Percentiles rank a stretch among this genome's conserved stretches.
These are phyloP conservation scores for Menidia menidia DNA, from an alignment of 2,797 vertebrate genomes.

Conservation along the genomic window DNA sequence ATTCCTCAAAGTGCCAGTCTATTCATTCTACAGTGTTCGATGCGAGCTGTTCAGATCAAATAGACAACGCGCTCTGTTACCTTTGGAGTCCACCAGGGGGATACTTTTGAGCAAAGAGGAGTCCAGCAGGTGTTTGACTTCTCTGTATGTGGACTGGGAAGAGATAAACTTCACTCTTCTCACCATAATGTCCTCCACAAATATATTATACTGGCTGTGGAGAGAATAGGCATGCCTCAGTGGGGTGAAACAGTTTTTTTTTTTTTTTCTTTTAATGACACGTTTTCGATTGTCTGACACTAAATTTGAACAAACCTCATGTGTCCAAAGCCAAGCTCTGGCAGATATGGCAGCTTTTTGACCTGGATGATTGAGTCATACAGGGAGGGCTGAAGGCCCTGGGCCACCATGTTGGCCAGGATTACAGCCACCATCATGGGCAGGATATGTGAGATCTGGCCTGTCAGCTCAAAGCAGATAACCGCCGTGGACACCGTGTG, in stretches of 20 bases:
- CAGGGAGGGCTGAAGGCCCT: conserved; percentile 95
- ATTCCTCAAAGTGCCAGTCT: background rate
- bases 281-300: background rate
- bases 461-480: conserved; percentile 96
- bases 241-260: too few species aligned
- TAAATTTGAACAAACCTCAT: conserved; percentile 84
- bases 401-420: conserved; percentile 97
- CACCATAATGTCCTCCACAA: conserved; percentile 98
- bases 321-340: conserved; percentile 93
- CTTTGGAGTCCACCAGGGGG: conserved; percentile 92
- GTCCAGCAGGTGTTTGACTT: conserved; percentile 86
- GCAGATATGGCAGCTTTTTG: conserved; percentile 96
- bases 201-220: conserved; percentile 93
- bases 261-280: background rate
- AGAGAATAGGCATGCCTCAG: background rate
- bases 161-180: conserved; percentile 90
- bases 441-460: conserved; percentile 98
- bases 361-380: conserved; percentile 98
- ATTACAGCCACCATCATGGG: conserved; percentile 99
- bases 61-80: conserved; percentile 62
- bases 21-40: background rate
- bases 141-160: conserved; percentile 88
- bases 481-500: conserved; percentile 97
- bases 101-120: conserved; percentile 87
- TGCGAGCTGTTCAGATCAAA: accelerated